Percentiles rank a stretch among this genome's conserved stretches.
Conservation (phyloP, 2,113 vertebrate genomes). For the Silurus meridionalis region DNA sequence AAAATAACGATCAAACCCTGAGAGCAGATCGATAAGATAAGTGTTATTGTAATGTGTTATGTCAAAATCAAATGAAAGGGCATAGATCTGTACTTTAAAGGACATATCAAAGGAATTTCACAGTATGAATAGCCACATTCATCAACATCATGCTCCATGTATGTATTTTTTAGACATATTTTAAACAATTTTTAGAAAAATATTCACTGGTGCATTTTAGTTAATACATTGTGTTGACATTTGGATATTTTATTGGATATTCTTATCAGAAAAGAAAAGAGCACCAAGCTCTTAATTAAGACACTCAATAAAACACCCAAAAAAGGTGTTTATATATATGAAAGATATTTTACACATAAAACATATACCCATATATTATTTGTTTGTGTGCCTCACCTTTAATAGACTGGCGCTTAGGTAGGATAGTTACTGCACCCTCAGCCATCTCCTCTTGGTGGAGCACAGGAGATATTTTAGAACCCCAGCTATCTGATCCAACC, state of each 20-base stretch:
- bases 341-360: background rate
- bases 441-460: conserved; percentile 93
- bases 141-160: background rate
- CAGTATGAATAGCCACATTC: background rate
- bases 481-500: conserved; percentile 99
- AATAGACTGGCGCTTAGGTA: conserved; percentile 90
- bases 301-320: background rate
- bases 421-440: conserved; percentile 91
- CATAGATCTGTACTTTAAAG: conserved; percentile 31
- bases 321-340: background rate
- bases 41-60: conserved; percentile 54
- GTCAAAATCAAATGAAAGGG: conserved; percentile 34
- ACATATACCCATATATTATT: background rate
- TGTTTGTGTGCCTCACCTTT: conserved; percentile 73
- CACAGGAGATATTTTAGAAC: conserved; percentile 91
- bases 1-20: conserved; percentile 80
- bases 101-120: background rate
- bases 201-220: background rate
- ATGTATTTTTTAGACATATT: background rate
- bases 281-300: background rate
- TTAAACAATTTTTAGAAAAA: background rate
- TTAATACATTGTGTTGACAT: background rate
- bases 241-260: background rate
- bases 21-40: conserved; percentile 57
- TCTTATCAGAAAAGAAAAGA: background rate